Percentiles rank a stretch among this genome's conserved stretches.
Evolutionary conservation across 2,113 vertebrate species (phyloP).

Genomic region (Ameiurus melas): DNA sequence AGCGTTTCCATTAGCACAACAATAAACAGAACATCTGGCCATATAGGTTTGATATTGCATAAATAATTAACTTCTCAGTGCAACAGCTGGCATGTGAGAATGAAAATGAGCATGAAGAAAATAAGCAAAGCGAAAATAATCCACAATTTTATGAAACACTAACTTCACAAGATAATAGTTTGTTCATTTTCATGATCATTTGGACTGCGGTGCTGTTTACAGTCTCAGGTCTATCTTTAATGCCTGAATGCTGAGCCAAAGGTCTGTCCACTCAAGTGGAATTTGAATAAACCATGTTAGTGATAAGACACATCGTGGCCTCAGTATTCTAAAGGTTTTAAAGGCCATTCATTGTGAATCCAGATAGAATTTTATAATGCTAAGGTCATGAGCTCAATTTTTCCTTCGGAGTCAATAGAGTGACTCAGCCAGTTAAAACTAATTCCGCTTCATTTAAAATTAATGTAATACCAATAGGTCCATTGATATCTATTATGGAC

Average conservation of each 20-base stretch:
- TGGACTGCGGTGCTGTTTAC: too few relatives aligned
- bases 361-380: not conserved
- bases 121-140: too few relatives aligned
- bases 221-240: not conserved
- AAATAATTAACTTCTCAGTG: not conserved
- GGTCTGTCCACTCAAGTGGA: not conserved
- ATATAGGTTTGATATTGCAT: too few relatives aligned
- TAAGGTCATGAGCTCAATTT: not conserved
- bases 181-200: too few relatives aligned
- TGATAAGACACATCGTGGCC: not conserved
- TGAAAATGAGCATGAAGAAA: not conserved
- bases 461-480: conserved; percentile 25
- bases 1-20: too few relatives aligned
- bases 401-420: not conserved
- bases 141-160: not conserved
- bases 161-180: too few relatives aligned
- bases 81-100: too few relatives aligned
- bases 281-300: not conserved
- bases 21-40: too few relatives aligned
- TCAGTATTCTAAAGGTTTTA: not conserved
- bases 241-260: not conserved
- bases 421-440: conserved; percentile 8
- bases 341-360: not conserved
- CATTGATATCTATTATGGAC: not conserved
- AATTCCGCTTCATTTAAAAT: conserved; percentile 18